These are phyloP conservation scores for Oopsacas minuta DNA, from an alignment of 37 sponge, comb jelly and placozoan genomes.

Conservation along the genomic window DNA sequence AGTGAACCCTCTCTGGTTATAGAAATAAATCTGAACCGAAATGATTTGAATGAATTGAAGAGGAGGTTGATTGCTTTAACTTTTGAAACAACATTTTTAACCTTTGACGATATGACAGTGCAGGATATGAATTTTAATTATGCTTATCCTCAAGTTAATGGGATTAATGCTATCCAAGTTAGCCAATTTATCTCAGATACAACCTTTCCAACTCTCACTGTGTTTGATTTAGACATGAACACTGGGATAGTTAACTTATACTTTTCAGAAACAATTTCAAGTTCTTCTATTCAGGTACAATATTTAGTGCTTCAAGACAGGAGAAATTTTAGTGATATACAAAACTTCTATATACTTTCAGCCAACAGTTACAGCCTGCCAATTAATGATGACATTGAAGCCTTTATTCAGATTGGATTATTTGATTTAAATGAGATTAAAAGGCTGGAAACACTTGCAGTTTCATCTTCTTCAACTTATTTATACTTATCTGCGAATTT, in stretches of 20 bases:
- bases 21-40: slow-evolving; percentile 23
- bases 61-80: slow-evolving; percentile 40
- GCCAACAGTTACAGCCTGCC: background rate
- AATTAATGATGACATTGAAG: background rate
- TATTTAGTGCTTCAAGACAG: background rate
- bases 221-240: slow-evolving; percentile 53
- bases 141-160: slow-evolving; percentile 35
- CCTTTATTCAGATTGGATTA: background rate
- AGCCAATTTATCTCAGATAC: slow-evolving; percentile 28
- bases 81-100: slow-evolving; percentile 24
- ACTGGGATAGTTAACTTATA: slow-evolving; percentile 35
- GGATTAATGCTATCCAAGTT: slow-evolving; percentile 29
- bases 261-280: slow-evolving; percentile 68
- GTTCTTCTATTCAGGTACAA: slow-evolving; percentile 31
- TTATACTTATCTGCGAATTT: slow-evolving; percentile 25
- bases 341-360: background rate
- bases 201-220: slow-evolving; percentile 26
- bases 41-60: slow-evolving; percentile 66
- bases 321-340: background rate
- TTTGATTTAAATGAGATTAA: slow-evolving; percentile 66
- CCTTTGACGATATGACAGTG: slow-evolving; percentile 30
- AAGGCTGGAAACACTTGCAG: slow-evolving; percentile 36
- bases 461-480: slow-evolving; percentile 34
- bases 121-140: slow-evolving; percentile 53
- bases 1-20: slow-evolving; percentile 32